Evolutionary conservation across 2,888 invertebrate genomes (phyloP), one percentile per base, ranked within the genome.

Genomic region (Phortica magna): DNA sequence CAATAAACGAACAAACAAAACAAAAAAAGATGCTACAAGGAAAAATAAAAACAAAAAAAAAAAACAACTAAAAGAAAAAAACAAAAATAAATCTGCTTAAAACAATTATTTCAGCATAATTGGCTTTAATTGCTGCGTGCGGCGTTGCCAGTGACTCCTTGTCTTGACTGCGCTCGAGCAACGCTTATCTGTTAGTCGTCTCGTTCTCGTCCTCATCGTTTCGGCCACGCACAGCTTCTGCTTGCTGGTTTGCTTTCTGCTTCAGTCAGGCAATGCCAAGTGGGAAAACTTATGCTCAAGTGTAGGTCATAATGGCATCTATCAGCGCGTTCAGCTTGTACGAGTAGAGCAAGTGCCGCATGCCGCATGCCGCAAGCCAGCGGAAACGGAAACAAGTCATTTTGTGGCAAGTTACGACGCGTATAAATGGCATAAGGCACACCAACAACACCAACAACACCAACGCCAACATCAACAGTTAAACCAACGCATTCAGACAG

Each of bases 371-470:
- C 67, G 67, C 67, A 67, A 67, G 67, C 67, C 42, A 67, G 80
- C 88, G 89, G 89, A 89, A 90, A 83, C 89, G 90, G 90, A 90
- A 90, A 88, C 87, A 90, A 90, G 90, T 87, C 85, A 90, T 90
- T 90, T 88, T 84, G 87, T 82, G 87, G 85, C 84, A 85, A 89
- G 83, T 89, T 89, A 87, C 87, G 88, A 85, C n/a, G 67, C n/a
- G 67, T 42, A 39, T 67, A 42, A 67, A 67, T 67, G 67, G n/a
- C 42, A 19, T 67, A n/a, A 42, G 67, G 42, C 67, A 17, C 42
- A 48, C 48, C 48, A 48, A 48, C 48, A 14, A 2, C 48, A 48
- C 3, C 9, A 9, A 48, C 48, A 9, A 48, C 48, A 48, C 2
- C 31, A 1, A 17, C 42, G 7, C 3, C 3, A 48, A 48, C 48